A percentile compares a stretch with the other conserved stretches of the same genome.
Conservation (phyloP, 2,113 vertebrate species). For the Muntiacus muntjak region DNA sequence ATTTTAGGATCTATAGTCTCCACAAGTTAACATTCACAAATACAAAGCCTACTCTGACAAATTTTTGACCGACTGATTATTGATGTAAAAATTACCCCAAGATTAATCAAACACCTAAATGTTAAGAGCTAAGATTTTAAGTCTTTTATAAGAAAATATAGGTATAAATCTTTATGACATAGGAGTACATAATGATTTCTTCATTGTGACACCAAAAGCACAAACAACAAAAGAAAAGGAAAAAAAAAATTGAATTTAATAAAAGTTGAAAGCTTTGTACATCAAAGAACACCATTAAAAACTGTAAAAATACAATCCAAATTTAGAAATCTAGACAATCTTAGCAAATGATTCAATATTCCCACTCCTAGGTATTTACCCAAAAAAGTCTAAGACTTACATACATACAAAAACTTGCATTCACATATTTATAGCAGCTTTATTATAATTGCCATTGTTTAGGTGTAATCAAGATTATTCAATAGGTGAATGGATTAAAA, state of each 20-base stretch:
- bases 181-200: not conserved
- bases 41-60: not conserved
- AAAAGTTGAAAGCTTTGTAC: not conserved
- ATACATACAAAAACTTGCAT: not conserved
- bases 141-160: not conserved
- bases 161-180: not conserved
- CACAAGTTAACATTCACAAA: not conserved
- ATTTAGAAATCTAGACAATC: not conserved
- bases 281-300: not conserved
- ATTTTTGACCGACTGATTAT: not conserved
- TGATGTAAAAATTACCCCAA: not conserved
- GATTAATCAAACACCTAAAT: not conserved
- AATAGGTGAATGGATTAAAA: not conserved
- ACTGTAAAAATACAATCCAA: not conserved
- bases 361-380: not conserved
- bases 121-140: not conserved
- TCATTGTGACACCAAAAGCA: not conserved
- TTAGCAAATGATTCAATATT: not conserved
- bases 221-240: not conserved
- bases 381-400: not conserved
- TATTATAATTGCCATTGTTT: not conserved
- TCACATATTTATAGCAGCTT: not conserved
- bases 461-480: not conserved
- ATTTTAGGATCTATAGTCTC: not conserved
- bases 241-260: not conserved